Evolutionary conservation across 2,888 invertebrate genomes (phyloP).

Genomic region (Mycalesis mineus): DNA sequence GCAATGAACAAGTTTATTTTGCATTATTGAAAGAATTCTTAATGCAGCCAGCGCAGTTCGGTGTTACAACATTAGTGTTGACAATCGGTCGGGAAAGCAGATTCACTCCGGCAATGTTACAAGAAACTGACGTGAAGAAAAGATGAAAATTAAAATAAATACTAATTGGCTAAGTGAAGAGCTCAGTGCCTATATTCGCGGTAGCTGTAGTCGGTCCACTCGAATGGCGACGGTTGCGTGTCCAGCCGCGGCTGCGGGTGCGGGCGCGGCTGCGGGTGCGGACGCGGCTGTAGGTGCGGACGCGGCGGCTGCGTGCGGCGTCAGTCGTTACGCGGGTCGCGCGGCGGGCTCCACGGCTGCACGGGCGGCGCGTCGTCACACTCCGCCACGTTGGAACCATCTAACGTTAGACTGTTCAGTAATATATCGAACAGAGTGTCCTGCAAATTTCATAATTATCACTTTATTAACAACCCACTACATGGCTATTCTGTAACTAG

Average conservation of each 20-base stretch:
- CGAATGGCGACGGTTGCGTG: no score
- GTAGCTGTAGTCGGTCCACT: not conserved
- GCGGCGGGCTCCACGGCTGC: conserved; percentile 59
- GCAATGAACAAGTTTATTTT: no score
- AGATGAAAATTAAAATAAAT: not conserved
- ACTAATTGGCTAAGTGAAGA: not conserved
- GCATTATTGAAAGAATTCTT: no score
- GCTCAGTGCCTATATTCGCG: not conserved
- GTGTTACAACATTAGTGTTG: no score
- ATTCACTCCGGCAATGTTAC: no score
- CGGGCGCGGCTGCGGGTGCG: not conserved
- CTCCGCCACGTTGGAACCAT: conserved; percentile 36
- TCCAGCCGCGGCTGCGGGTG: no score
- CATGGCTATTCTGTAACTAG: no score
- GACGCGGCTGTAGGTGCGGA: not conserved
- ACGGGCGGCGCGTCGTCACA: conserved; percentile 48
- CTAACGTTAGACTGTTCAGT: conserved; percentile 59
- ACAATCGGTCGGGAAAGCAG: no score
- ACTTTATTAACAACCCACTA: no score
- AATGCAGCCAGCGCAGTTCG: no score
- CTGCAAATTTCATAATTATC: no score
- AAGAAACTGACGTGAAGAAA: no score
- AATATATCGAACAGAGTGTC: conserved; percentile 70
- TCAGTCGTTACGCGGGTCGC: conserved; percentile 28
- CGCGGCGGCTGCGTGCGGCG: conserved; percentile 9